These are phyloP conservation scores for Apis dorsata DNA, from an alignment of 1,140 invertebrate species.

Conservation along the genomic window DNA sequence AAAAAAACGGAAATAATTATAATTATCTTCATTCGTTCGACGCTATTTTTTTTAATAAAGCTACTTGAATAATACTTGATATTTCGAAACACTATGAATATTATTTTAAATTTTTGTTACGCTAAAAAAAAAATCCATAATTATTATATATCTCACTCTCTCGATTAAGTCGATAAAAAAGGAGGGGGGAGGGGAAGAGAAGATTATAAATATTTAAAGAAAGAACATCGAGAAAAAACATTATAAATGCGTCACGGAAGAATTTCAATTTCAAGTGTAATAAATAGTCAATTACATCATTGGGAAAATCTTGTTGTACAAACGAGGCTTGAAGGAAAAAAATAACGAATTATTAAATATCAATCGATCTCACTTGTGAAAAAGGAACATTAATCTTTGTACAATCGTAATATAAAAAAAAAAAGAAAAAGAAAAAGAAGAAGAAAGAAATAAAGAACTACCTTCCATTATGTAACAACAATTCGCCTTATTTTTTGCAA, in stretches of 20 bases:
- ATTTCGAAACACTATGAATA: not conserved
- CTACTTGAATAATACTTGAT: too few species aligned
- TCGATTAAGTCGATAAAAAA: not conserved
- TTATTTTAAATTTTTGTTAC: too few species aligned
- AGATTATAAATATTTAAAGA: not conserved
- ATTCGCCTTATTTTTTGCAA: not conserved
- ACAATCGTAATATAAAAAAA: too few species aligned
- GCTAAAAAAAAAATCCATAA: too few species aligned
- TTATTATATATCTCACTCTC: too few species aligned
- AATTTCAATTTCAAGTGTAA: not conserved
- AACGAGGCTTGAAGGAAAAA: not conserved
- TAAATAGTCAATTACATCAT: not conserved
- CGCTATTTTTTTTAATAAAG: too few species aligned
- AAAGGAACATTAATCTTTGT: not conserved
- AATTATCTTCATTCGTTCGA: too few species aligned
- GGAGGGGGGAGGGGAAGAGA: too few species aligned
- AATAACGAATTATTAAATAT: not conserved
- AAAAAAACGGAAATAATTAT: too few species aligned
- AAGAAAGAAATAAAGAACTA: not conserved
- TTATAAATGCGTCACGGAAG: not conserved
- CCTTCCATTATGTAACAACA: not conserved
- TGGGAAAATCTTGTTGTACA: not conserved
- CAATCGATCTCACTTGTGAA: not conserved
- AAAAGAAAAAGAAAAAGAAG: not conserved
- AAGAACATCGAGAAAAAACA: not conserved